These are phyloP conservation scores for Hecatera dysodea DNA, from an alignment of 2,888 invertebrate genomes.

Conservation along the genomic window DNA sequence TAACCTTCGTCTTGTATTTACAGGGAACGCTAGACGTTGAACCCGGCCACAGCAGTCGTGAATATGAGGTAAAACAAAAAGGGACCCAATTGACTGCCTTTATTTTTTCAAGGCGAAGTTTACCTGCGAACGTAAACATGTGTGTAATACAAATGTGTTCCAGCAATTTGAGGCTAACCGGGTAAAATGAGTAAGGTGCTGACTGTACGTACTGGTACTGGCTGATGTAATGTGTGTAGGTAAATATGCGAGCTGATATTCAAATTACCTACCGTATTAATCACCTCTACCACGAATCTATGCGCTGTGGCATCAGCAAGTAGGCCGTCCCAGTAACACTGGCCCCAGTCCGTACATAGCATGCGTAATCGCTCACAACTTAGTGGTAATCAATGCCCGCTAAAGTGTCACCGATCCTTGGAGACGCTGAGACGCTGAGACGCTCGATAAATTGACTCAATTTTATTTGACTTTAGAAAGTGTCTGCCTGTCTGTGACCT, in stretches of 20 bases:
- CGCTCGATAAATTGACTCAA: slow-evolving; percentile 83
- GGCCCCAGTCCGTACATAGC: slow-evolving; percentile 55
- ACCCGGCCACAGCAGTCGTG: slow-evolving; percentile 67
- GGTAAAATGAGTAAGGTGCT: slow-evolving; percentile 10
- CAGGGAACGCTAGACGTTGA: slow-evolving; percentile 83
- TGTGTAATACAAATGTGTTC: slow-evolving; percentile 40
- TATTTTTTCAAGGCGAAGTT: slow-evolving; percentile 51
- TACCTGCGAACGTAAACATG: slow-evolving; percentile 38
- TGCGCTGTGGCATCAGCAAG: slow-evolving; percentile 45
- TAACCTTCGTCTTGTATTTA: slow-evolving; percentile 87
- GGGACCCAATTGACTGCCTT: slow-evolving; percentile 63
- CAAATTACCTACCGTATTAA: slow-evolving; percentile 54
- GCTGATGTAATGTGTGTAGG: slow-evolving; percentile 7
- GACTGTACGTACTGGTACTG: slow-evolving; percentile 5
- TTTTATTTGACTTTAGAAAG: slow-evolving; percentile 79
- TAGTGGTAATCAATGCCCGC: slow-evolving; percentile 69
- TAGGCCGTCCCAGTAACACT: slow-evolving; percentile 41
- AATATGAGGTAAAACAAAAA: slow-evolving; percentile 67
- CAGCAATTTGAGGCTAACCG: slow-evolving; percentile 22
- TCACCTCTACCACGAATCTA: slow-evolving; percentile 51
- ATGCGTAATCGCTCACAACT: slow-evolving; percentile 62
- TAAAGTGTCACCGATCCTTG: slow-evolving; percentile 79
- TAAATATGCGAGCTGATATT: slow-evolving; percentile 30
- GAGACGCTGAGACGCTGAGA: slow-evolving; percentile 77
- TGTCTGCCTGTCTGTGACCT: slow-evolving; percentile 77